Conservation (phyloP, 2,888 invertebrate genomes). For the Sarcophaga variegata region DNA sequence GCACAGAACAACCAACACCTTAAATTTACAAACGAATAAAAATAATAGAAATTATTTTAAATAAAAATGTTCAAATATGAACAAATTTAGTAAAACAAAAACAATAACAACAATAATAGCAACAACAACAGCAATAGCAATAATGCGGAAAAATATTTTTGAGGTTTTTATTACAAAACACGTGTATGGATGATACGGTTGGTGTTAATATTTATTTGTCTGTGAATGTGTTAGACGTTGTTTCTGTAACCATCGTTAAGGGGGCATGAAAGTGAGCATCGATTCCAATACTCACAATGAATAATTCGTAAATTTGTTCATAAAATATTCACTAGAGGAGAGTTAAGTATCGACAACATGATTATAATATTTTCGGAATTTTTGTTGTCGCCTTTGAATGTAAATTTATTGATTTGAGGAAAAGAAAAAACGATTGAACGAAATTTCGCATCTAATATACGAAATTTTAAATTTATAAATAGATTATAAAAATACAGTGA, state of each 20-base stretch:
- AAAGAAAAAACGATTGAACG: too few species aligned
- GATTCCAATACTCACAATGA: too few species aligned
- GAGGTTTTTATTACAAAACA: slow-evolving; percentile 3
- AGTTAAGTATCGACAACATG: too few species aligned
- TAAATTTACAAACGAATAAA: slow-evolving; percentile 9
- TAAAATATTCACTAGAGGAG: too few species aligned
- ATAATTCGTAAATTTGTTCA: too few species aligned
- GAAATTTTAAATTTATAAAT: too few species aligned
- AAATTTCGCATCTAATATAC: too few species aligned
- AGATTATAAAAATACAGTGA: too few species aligned
- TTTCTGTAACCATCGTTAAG: background rate
- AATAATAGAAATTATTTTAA: background rate
- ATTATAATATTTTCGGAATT: too few species aligned
- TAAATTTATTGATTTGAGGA: too few species aligned
- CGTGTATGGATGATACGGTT: background rate
- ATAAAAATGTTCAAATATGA: slow-evolving; percentile 12
- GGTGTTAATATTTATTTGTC: background rate
- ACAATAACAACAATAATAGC: background rate
- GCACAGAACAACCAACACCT: slow-evolving; percentile 34
- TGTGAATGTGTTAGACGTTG: background rate
- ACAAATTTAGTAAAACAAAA: background rate
- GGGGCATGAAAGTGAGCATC: too few species aligned
- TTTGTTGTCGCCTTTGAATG: too few species aligned
- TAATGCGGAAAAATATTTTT: slow-evolving; percentile 36
- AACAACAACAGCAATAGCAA: background rate